Base-by-base conservation (phyloP, 2,797 vertebrate genomes). In the Tiaroga cobitis region DNA sequence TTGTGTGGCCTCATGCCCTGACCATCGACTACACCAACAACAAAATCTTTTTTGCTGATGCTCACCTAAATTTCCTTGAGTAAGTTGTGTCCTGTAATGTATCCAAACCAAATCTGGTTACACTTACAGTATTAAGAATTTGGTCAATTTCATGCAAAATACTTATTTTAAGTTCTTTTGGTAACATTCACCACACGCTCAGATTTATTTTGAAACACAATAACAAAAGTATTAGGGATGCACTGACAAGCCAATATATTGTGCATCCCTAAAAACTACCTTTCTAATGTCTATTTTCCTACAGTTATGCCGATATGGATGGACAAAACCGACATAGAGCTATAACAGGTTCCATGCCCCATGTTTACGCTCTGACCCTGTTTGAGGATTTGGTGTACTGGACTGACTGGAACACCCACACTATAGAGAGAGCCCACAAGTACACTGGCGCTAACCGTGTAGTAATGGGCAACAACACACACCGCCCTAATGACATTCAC, bases 331-430 rank as follows among this genome's bases (percentile, higher is more conserved):
- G 98, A 39, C 98, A 99, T 90, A 94, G 95, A 0, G 97, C 99
- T 0, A 99, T 97, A 1, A 95, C 98, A 9, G 96, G 98, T 34
- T 92, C 89, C 15, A 90, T 99, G 88, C 92, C 98, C 75, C 98
- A 99, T 82, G 98, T 97, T 0, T 99, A 97, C 89, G 97, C 98
- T 49, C 90, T 99, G 87, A 99, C 97, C 1, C 49, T 99, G 89
- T 99, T 99, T 91, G 98, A 98, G 93, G 97, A 99, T 87, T 96
- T 90, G 0, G 86, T 99, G 26, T 99, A 97, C 90, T 99, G 98
- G 98, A 99, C 98, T 1, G 98, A 99, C 92, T 99, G 98, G 98
- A 99, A 99, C 92, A 99, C 96, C 3, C 96, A 95, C 90, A 97
- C 97, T 0, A 95, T 99, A 89, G 98, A 99, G 92, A 99, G 96